Percentiles rank a stretch among this genome's conserved stretches.
These are phyloP conservation scores for Carettochelys insculpta DNA, from an alignment of 2,113 vertebrate species.

Conservation along the genomic window DNA sequence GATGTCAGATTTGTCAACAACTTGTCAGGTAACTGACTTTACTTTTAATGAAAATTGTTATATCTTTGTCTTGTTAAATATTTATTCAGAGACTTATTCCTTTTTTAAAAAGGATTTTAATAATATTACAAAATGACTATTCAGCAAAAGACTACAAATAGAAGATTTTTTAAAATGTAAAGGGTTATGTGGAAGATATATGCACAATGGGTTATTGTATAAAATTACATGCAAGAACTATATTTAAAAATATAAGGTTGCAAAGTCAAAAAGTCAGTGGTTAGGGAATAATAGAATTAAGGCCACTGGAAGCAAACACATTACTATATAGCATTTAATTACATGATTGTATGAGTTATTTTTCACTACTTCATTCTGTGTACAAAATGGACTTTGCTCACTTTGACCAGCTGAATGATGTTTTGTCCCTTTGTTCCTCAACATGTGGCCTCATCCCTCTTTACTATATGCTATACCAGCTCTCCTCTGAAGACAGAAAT, in stretches of 20 bases:
- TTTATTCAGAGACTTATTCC: not conserved
- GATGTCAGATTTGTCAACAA: constrained; percentile 99
- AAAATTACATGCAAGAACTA: not conserved
- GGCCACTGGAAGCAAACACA: not conserved
- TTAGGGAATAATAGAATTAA: not conserved
- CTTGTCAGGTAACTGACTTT: constrained; percentile 94
- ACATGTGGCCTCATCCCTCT: not conserved
- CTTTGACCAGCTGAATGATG: not conserved
- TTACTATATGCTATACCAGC: not conserved
- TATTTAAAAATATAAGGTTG: not conserved
- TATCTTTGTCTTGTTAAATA: not conserved
- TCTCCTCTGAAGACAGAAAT: not conserved
- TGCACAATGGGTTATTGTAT: not conserved
- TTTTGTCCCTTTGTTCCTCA: not conserved
- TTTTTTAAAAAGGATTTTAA: not conserved
- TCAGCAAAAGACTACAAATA: not conserved
- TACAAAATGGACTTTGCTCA: not conserved
- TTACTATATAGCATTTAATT: not conserved
- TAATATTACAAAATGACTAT: not conserved
- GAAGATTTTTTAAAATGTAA: not conserved
- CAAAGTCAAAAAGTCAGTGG: not conserved
- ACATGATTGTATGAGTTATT: not conserved
- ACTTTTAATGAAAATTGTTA: not conserved
- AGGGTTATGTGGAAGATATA: not conserved
- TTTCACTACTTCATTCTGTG: not conserved